Conservation (phyloP, 1,140 invertebrate genomes). For the Cepaea nemoralis region DNA sequence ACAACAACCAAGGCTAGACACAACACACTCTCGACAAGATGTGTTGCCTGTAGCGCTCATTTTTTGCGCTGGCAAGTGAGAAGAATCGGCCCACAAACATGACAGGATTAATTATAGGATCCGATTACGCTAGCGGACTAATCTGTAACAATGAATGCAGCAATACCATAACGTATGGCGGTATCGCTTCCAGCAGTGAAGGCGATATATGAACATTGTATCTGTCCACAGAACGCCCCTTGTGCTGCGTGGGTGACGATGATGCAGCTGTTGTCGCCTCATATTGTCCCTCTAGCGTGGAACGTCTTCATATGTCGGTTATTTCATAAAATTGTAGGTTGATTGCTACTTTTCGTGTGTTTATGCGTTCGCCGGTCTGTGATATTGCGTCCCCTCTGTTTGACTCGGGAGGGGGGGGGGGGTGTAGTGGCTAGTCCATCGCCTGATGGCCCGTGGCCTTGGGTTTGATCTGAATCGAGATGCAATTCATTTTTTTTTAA, state of each 20-base stretch:
- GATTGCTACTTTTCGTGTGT: no score
- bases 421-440: no score
- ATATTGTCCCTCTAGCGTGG: not conserved
- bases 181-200: not conserved
- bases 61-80: not conserved
- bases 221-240: not conserved
- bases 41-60: no score
- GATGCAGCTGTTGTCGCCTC: not conserved
- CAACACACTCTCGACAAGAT: no score
- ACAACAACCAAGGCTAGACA: no score
- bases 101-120: not conserved
- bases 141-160: not conserved
- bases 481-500: no score
- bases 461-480: no score
- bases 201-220: not conserved
- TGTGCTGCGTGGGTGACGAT: not conserved
- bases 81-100: not conserved
- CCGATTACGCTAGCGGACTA: not conserved
- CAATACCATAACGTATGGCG: not conserved
- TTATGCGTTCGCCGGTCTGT: no score
- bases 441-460: no score
- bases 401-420: no score
- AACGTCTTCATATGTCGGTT: not conserved
- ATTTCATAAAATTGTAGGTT: no score
- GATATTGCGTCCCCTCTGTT: no score